A percentile compares a stretch with the other conserved stretches of the same genome.
These are phyloP conservation scores for Temnothorax curvispinosus DNA, from an alignment of 1,140 invertebrate species.

Conservation along the genomic window DNA sequence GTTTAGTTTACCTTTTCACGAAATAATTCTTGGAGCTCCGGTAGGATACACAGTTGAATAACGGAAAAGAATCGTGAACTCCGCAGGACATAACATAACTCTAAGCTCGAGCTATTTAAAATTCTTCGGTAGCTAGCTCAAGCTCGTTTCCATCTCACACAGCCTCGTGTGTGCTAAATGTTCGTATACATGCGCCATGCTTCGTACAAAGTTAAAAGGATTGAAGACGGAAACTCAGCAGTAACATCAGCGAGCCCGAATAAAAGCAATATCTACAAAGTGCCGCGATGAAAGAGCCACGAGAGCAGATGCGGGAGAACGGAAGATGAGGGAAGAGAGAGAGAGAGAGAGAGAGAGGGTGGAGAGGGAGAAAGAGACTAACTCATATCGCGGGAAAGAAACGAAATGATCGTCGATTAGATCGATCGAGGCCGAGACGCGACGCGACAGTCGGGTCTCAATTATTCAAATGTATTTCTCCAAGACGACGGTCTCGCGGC, in stretches of 20 bases:
- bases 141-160: background rate
- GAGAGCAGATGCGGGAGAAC: background rate
- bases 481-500: slow-evolving; percentile 2
- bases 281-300: background rate
- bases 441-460: slow-evolving; percentile 1
- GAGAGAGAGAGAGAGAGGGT: background rate
- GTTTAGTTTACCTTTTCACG: background rate
- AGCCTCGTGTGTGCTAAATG: background rate
- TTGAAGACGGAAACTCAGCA: slow-evolving; percentile 6
- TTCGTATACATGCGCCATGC: background rate
- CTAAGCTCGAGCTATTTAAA: background rate
- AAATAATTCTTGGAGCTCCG: background rate
- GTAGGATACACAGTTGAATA: background rate
- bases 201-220: slow-evolving; percentile 24
- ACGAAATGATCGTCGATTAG: slow-evolving; percentile 15
- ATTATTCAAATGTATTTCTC: slow-evolving; percentile 37
- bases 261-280: slow-evolving; percentile 23
- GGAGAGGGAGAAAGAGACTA: background rate
- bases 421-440: slow-evolving; percentile 23
- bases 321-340: background rate
- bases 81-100: background rate
- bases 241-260: background rate
- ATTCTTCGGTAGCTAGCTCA: background rate
- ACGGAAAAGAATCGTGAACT: background rate
- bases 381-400: slow-evolving; percentile 12